Percentiles rank a stretch among this genome's conserved stretches.
These are phyloP conservation scores for Nomada goodeniana DNA, from an alignment of 2,888 invertebrate genomes.

Conservation along the genomic window DNA sequence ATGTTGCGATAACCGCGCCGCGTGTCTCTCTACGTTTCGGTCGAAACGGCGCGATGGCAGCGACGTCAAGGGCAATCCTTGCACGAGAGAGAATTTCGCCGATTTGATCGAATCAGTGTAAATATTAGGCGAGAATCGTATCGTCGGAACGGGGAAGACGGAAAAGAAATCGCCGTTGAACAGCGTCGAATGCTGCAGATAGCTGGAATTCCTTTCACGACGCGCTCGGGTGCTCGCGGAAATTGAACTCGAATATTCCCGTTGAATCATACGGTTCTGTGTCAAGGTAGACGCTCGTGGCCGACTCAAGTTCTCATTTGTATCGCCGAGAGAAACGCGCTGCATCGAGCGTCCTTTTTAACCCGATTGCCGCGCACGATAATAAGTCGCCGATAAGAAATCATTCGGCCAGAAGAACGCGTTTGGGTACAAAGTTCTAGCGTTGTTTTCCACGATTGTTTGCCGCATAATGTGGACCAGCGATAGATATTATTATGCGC, in stretches of 20 bases:
- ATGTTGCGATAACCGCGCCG: neutral
- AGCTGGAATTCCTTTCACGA: slow-evolving; percentile 34
- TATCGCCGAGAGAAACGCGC: slow-evolving; percentile 9
- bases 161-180: neutral
- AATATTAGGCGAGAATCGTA: slow-evolving; percentile 5
- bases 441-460: neutral
- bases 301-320: slow-evolving; percentile 10
- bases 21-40: neutral
- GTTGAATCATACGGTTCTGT: slow-evolving; percentile 23
- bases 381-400: slow-evolving; percentile 10
- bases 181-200: slow-evolving; percentile 16
- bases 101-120: neutral
- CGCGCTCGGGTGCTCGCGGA: slow-evolving; percentile 50
- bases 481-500: no score
- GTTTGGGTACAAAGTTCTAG: slow-evolving; percentile 4
- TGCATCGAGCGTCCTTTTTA: slow-evolving; percentile 3
- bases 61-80: neutral
- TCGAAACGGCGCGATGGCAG: neutral
- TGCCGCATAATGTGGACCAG: no score
- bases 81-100: no score
- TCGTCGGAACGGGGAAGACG: neutral
- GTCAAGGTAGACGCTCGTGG: slow-evolving; percentile 32
- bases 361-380: slow-evolving; percentile 10
- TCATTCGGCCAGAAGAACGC: slow-evolving; percentile 13
- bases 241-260: slow-evolving; percentile 53